Evolutionary conservation across 2,888 invertebrate genomes (phyloP).

Genomic region (Anoncus sp.): DNA sequence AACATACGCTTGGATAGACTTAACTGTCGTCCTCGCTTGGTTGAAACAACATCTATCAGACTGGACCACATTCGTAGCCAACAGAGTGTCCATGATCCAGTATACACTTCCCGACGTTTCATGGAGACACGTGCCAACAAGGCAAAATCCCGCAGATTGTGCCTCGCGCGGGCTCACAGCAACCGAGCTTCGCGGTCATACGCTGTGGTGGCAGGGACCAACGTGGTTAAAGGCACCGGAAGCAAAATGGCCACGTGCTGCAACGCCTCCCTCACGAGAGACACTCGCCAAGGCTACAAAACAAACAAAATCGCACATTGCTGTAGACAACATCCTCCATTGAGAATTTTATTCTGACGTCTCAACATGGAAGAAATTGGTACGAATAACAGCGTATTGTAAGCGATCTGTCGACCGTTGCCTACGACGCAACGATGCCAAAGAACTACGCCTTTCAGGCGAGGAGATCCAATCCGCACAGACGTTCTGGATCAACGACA

Average conservation of each 20-base stretch:
- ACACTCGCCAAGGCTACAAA: background rate
- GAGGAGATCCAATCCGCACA: constrained; percentile 4
- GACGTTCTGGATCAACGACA: constrained; percentile 18
- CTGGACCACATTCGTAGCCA: constrained; percentile 60
- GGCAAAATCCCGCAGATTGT: constrained; percentile 67
- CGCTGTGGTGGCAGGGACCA: constrained; percentile 70
- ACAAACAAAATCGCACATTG: constrained; percentile 9
- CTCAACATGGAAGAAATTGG: constrained; percentile 24
- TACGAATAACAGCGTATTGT: constrained; percentile 35
- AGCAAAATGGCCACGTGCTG: constrained; percentile 28
- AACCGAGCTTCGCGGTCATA: constrained; percentile 38
- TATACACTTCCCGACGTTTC: constrained; percentile 47
- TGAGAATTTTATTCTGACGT: constrained; percentile 15
- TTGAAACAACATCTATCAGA: constrained; percentile 40
- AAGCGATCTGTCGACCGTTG: background rate
- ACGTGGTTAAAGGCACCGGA: constrained; percentile 13
- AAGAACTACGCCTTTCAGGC: background rate
- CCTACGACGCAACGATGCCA: background rate
- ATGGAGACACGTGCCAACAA: constrained; percentile 61
- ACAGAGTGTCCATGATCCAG: constrained; percentile 35
- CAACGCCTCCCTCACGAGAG: background rate
- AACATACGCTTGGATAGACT: background rate
- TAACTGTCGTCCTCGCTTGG: constrained; percentile 61
- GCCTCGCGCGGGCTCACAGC: constrained; percentile 66
- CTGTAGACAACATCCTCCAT: background rate